phyloP scores from a whole-genome alignment of 2,797 vertebrate species.

The Catamblyrhynchus diadema region DNA sequence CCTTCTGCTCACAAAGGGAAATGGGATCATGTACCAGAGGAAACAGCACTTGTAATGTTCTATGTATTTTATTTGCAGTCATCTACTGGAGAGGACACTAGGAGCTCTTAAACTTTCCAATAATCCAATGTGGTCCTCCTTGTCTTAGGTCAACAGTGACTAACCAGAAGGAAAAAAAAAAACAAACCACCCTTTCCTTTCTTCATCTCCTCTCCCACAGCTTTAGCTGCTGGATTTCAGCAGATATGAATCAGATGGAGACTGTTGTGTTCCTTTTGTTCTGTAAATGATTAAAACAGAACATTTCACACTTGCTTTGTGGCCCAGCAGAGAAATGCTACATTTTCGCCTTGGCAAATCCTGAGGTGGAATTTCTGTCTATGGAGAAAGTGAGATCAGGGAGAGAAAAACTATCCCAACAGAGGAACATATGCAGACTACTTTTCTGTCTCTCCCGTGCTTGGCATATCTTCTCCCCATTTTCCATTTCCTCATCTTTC shows the following conservation, averaged over 20 bases:
- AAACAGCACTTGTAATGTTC: not conserved
- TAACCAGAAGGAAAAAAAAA: not conserved
- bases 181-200: not conserved
- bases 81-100: not conserved
- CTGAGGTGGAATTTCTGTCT: constrained; percentile 26
- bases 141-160: not conserved
- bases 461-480: not conserved
- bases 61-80: not conserved
- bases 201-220: not conserved
- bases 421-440: not conserved
- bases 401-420: constrained; percentile 5
- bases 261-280: constrained; percentile 39
- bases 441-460: not conserved
- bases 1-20: not conserved
- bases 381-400: constrained; percentile 53
- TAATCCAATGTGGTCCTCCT: not conserved
- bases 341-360: constrained; percentile 23
- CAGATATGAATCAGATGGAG: constrained; percentile 25
- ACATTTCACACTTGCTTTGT: constrained; percentile 48
- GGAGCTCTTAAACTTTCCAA: not conserved
- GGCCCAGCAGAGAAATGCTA: constrained; percentile 20
- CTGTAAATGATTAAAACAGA: constrained; percentile 50
- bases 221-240: constrained; percentile 13
- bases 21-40: rapidly evolving
- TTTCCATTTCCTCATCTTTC: constrained; percentile 24